Percentiles rank a stretch among this genome's conserved stretches.
Conservation (phyloP, 2,113 vertebrate species). For the Microcebus ravelobensis region DNA sequence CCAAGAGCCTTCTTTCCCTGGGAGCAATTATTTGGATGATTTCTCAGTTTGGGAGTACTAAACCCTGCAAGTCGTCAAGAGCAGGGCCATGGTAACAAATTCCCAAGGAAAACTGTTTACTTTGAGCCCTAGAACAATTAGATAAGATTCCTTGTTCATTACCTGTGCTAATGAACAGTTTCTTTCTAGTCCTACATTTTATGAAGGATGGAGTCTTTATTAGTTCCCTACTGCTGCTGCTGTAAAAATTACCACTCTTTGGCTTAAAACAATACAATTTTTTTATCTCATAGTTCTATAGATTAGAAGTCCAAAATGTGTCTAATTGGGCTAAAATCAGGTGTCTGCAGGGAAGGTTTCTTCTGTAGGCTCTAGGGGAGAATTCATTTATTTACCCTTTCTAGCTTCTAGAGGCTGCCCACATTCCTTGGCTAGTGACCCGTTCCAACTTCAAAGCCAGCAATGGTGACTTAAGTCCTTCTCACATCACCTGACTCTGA, state of each 20-base stretch:
- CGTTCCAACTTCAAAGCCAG: background rate
- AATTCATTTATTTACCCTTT: background rate
- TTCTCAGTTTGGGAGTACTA: background rate
- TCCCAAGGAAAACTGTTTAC: background rate
- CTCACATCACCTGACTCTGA: background rate
- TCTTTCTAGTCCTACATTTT: background rate
- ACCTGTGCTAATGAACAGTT: background rate
- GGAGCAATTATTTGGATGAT: slow-evolving; percentile 25
- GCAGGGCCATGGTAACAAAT: background rate
- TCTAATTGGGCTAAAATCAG: background rate
- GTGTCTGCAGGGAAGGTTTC: background rate
- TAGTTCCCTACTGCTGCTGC: background rate
- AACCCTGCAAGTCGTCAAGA: background rate
- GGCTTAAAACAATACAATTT: background rate
- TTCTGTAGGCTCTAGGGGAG: background rate
- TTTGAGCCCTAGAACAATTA: background rate
- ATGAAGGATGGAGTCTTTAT: background rate
- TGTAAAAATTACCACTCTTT: background rate
- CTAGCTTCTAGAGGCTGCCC: background rate
- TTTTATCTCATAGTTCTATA: background rate
- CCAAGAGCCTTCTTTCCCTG: background rate
- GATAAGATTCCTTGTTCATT: background rate
- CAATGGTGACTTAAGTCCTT: background rate
- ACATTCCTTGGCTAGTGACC: background rate
- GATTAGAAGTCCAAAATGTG: background rate